These are phyloP conservation scores for Squalus acanthias DNA, from an alignment of 2,797 vertebrate species.

Conservation along the genomic window DNA sequence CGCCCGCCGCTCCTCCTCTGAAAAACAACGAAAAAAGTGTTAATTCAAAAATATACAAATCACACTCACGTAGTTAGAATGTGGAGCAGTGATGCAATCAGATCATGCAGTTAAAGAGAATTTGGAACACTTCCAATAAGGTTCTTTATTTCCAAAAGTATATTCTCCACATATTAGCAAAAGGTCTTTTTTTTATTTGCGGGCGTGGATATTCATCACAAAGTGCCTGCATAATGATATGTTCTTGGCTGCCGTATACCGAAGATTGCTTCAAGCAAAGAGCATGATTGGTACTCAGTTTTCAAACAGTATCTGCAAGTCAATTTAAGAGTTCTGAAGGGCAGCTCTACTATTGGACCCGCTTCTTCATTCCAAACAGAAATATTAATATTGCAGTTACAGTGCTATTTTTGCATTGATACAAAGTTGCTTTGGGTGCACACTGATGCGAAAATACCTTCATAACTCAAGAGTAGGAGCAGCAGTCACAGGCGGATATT, in stretches of 20 bases:
- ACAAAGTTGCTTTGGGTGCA: background rate
- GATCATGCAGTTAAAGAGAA: background rate
- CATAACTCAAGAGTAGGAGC: background rate
- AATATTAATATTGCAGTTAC: background rate
- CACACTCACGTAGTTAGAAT: background rate
- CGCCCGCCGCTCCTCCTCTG: constrained; percentile 73
- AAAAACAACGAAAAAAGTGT: constrained; percentile 45
- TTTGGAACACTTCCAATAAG: background rate
- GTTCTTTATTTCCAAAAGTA: background rate
- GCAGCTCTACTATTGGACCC: background rate
- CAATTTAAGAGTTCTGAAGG: background rate
- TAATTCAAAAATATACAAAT: constrained; percentile 42
- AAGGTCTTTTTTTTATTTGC: background rate
- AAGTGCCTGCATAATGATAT: background rate
- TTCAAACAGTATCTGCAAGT: background rate
- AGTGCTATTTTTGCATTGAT: background rate
- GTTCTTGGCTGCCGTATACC: background rate
- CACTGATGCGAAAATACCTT: background rate
- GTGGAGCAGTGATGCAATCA: background rate
- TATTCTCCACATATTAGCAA: background rate
- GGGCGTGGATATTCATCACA: background rate
- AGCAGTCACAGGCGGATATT: background rate
- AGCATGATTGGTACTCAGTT: background rate
- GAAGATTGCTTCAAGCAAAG: background rate
- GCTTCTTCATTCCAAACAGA: background rate